Base-by-base conservation (phyloP, 2,797 vertebrate species). In the Danio choprae region DNA sequence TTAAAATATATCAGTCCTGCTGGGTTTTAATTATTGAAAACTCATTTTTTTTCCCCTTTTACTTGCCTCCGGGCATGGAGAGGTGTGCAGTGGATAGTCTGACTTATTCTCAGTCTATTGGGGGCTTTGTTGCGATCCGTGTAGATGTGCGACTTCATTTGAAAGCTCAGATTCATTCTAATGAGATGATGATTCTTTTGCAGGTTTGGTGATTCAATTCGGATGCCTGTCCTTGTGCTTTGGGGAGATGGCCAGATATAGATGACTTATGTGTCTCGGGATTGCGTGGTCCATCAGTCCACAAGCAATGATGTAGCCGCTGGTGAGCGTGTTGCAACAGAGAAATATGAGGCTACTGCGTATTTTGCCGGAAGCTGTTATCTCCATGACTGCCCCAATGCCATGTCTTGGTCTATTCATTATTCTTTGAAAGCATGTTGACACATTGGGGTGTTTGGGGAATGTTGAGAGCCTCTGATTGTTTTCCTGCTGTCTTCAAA, bases 21-120 rank as follows among this genome's bases (percentile, higher is more conserved):
- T 6, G 43, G 67, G 55, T 51, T 82, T 79, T 84, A 85, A 87
- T 84, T 77, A 85, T 81, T 63, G 58, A 81, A 41, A 82, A 62
- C 43, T 48, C 73, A 48, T 20, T 65, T 72, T 51, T 44, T 0
- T 16, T 55, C 44, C 16, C 4, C 16, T 43, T 80, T 36, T 71
- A 63, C 41, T 43, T 51, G 68, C 63, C 64, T 43, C 13, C 22
- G 36, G 22, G 70, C 69, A 78, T 50, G 67, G 6, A 20, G 46
- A 72, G 74, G 40, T 29, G 41, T 51, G 53, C 22, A 74, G 53
- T 53, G 65, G 36, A 68, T 43, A 59, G 55, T 18, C 43, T 44
- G 71, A 74, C 56, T 50, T 38, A 80, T 29, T 29, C 50, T 46
- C 58, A 56, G 55, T 50, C 43, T 73, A 51, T 60, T 58, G 16